Base-by-base conservation (phyloP, 1,140 invertebrate species). In the Camponotus pennsylvanicus region DNA sequence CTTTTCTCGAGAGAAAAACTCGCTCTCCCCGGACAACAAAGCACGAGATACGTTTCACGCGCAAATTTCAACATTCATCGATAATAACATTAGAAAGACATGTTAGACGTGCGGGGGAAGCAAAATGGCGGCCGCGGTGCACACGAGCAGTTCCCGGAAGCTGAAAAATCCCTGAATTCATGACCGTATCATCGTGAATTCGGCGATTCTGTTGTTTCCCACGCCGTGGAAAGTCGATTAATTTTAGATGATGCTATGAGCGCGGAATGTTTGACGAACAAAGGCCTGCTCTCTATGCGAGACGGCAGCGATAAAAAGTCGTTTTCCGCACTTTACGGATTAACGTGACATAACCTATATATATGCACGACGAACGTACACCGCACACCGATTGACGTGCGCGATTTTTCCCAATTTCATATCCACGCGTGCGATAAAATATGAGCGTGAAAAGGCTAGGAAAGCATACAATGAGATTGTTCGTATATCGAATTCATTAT, bases 31-130 rank as follows among this genome's bases (percentile, higher is more conserved):
- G 42, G n/a, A 66, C 86, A 55, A 84, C 84, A 89, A 52, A 52
- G 49, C 59, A 85, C 61, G 45, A 78, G 85, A 37, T 34, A 34
- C 27, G 45, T 79, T 70, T 88, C 78, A 82, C 82, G 75, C 78
- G 85, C 80, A 86, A 92, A 93, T 90, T 91, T 76, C 79, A 91
- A 91, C 83, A 92, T 91, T 89, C 86, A 90, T 93, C 92, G 93
- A 94, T 94, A 94, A 94, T 93, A 94, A 94, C 93, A 94, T 94
- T 94, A 94, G 92, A 94, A 93, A 94, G 93, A 94, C 92, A 94
- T 92, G 92, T 92, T 91, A 94, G 93, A 91, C 91, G 89, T 91
- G 69, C 69, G 89, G 90, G 89, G 83, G 84, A 86, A 92, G 91
- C 90, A 93, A 93, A 92, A 93, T 93, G 92, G 92, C 92, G 92